Evolutionary conservation across 1,140 invertebrate genomes (phyloP).

Genomic region (Mactra quadrangularis): DNA sequence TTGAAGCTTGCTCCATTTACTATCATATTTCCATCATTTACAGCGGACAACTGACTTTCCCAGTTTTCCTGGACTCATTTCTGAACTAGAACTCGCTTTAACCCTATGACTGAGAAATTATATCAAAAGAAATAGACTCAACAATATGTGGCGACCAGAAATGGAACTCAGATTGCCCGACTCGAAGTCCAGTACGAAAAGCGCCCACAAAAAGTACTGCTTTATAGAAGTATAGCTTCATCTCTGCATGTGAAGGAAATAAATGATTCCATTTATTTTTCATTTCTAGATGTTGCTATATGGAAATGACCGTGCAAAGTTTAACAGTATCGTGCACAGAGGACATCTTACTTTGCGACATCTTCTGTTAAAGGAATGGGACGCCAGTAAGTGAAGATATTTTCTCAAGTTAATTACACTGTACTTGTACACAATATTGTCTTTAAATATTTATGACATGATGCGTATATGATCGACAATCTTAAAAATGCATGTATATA

Average conservation of each 20-base stretch:
- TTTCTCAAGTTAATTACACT: too few relatives aligned
- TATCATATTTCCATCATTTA: not conserved
- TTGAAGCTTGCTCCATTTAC: not conserved
- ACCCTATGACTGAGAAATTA: not conserved
- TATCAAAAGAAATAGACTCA: not conserved
- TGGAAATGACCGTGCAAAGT: conserved; percentile 14
- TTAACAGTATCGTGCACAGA: not conserved
- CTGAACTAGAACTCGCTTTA: not conserved
- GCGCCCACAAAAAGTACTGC: too few relatives aligned
- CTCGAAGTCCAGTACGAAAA: too few relatives aligned
- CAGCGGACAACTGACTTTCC: too few relatives aligned
- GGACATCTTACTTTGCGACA: conserved; percentile 21
- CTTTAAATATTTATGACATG: too few relatives aligned
- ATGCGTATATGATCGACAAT: too few relatives aligned
- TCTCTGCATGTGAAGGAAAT: too few relatives aligned
- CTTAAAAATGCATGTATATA: too few relatives aligned
- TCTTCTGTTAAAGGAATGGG: conserved; percentile 22
- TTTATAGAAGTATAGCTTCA: too few relatives aligned
- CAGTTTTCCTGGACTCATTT: not conserved
- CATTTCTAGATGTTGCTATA: conserved; percentile 11
- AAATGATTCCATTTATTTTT: not conserved
- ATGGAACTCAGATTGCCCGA: not conserved
- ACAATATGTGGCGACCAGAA: too few relatives aligned
- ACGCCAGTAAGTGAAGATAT: conserved; percentile 18
- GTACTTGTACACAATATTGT: too few relatives aligned